Conservation (phyloP, 2,888 invertebrate genomes). For the Macrophya annulata region DNA sequence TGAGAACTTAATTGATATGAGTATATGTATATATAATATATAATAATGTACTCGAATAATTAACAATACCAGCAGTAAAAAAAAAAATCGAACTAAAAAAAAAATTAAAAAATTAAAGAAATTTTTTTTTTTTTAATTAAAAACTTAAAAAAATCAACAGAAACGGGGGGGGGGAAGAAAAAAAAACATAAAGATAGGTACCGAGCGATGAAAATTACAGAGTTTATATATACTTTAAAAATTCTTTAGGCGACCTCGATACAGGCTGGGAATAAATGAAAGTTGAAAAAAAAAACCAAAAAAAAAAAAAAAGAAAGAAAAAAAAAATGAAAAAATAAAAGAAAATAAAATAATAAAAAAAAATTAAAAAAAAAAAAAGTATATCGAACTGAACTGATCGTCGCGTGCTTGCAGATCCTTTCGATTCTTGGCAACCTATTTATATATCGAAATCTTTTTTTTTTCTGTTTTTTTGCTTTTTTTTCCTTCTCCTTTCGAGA, state of each 20-base stretch:
- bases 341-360: not conserved
- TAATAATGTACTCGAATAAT: too few species aligned
- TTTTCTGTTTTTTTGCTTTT: not conserved
- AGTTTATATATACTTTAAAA: conserved; percentile 38
- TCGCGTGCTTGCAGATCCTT: conserved; percentile 42
- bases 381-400: conserved; percentile 38
- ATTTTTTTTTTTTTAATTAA: too few species aligned
- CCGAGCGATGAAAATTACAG: conserved; percentile 12
- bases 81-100: too few species aligned
- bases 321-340: too few species aligned
- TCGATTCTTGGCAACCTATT: not conserved
- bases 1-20: too few species aligned
- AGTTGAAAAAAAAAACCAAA: not conserved
- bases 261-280: conserved; percentile 26
- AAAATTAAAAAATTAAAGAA: too few species aligned
- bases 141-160: not conserved
- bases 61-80: too few species aligned
- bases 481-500: not conserved
- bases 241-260: conserved; percentile 28
- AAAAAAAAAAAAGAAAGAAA: not conserved
- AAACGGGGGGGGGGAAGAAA: too few species aligned
- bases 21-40: too few species aligned
- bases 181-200: not conserved
- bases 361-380: conserved; percentile 8
- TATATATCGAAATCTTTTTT: not conserved